Percentiles rank a stretch among this genome's conserved stretches.
Conservation (phyloP, 2,113 vertebrate genomes). For the Ammodytes marinus region DNA sequence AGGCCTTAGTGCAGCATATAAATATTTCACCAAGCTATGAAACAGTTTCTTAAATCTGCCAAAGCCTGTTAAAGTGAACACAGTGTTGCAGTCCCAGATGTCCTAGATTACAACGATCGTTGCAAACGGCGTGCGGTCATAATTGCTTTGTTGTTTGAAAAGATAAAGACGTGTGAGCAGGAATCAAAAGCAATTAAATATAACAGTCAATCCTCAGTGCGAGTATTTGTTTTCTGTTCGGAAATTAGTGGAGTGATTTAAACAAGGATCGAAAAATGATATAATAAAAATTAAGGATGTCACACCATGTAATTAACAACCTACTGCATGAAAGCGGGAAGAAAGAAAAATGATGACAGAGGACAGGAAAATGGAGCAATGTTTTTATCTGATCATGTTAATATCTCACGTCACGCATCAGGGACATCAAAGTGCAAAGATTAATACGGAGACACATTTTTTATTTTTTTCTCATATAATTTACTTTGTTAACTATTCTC, state of each 20-base stretch:
- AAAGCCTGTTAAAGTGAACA: conserved; percentile 10
- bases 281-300: conserved; percentile 2
- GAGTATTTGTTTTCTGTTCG: conserved; percentile 14
- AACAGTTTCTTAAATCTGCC: conserved; percentile 10
- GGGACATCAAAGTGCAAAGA: conserved; percentile 36
- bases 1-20: background rate
- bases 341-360: conserved; percentile 21
- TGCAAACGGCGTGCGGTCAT: background rate
- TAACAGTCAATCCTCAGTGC: conserved; percentile 9
- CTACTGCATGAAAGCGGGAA: background rate
- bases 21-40: conserved; percentile 2
- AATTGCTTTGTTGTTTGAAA: background rate
- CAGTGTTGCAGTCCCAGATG: background rate
- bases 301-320: background rate
- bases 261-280: conserved; percentile 24
- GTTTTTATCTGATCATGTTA: conserved; percentile 42
- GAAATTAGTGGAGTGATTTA: conserved; percentile 22
- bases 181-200: conserved; percentile 24
- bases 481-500: background rate
- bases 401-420: conserved; percentile 38
- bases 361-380: background rate
- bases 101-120: conserved; percentile 15
- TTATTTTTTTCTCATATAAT: conserved; percentile 1
- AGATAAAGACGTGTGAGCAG: background rate
- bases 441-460: background rate